Conservation (phyloP, 2,888 invertebrate genomes). For the Heliconius charithonia region DNA sequence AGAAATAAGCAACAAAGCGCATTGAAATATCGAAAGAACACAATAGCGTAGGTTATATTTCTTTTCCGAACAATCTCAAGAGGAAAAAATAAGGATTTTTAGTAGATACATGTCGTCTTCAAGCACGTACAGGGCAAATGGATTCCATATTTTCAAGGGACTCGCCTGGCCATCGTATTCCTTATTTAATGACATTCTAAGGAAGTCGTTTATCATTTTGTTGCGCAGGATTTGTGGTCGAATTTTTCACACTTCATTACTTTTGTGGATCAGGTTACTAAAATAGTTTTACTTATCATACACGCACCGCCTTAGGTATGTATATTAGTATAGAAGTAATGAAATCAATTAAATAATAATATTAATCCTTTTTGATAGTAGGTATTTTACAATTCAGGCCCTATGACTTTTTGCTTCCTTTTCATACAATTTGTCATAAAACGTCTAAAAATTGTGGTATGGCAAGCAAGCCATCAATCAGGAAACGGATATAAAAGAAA, state of each 20-base stretch:
- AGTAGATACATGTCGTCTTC: constrained; percentile 59
- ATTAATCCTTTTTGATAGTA: background rate
- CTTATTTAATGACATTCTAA: constrained; percentile 52
- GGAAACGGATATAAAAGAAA: constrained; percentile 66
- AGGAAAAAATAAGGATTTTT: constrained; percentile 32
- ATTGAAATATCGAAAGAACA: constrained; percentile 9
- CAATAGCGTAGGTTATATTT: constrained; percentile 18
- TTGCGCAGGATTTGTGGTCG: constrained; percentile 42
- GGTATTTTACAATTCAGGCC: background rate
- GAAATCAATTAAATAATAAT: background rate
- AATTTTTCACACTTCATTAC: constrained; percentile 31
- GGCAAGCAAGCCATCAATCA: constrained; percentile 76
- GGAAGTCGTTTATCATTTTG: constrained; percentile 62
- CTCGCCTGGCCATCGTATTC: constrained; percentile 58
- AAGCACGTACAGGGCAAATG: constrained; percentile 73
- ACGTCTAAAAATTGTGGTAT: constrained; percentile 61
- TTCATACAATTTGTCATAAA: constrained; percentile 23
- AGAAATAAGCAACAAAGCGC: background rate
- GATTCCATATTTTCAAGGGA: constrained; percentile 69
- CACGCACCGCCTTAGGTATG: background rate
- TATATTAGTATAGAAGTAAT: background rate
- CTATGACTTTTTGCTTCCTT: background rate
- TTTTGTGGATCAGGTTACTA: background rate
- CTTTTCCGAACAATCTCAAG: constrained; percentile 29
- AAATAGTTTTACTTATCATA: background rate